Percentiles rank a stretch among this genome's conserved stretches.
Conservation (phyloP, 2,113 vertebrate genomes). For the Corydoras maculifer region DNA sequence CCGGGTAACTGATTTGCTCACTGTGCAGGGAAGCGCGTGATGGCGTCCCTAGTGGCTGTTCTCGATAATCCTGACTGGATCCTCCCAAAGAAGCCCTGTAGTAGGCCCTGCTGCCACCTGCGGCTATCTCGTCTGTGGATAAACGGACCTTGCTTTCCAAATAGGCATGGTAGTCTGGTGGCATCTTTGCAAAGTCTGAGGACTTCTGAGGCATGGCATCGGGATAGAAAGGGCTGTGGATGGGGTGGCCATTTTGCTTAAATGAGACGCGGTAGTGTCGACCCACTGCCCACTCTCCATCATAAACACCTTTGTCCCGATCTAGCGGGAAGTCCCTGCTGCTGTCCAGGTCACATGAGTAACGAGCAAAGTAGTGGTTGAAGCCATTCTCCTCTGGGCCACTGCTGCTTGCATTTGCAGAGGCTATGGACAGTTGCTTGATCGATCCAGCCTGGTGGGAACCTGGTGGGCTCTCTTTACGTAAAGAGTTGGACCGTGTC, state of each 20-base stretch:
- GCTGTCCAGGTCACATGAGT: constrained; percentile 85
- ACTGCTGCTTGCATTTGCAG: constrained; percentile 35
- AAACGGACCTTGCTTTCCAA: constrained; percentile 77
- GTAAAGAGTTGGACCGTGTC: constrained; percentile 92
- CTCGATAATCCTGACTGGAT: constrained; percentile 80
- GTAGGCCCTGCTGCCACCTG: constrained; percentile 56
- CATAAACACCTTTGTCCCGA: constrained; percentile 64
- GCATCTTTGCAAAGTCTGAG: constrained; percentile 72
- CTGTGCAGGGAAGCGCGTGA: constrained; percentile 79
- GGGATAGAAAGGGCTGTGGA: constrained; percentile 76
- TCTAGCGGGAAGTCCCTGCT: constrained; percentile 72
- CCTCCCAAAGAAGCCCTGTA: constrained; percentile 63
- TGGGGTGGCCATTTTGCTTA: constrained; percentile 84
- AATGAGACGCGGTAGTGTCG: constrained; percentile 68
- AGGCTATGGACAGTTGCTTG: constrained; percentile 61
- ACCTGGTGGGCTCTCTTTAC: constrained; percentile 91
- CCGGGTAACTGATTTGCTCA: constrained; percentile 80
- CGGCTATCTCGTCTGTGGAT: constrained; percentile 63
- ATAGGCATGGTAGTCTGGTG: constrained; percentile 80
- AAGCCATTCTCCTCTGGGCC: constrained; percentile 86
- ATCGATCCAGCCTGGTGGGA: constrained; percentile 68
- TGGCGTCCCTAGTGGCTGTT: constrained; percentile 73
- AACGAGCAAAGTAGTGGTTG: constrained; percentile 80
- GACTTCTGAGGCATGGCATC: constrained; percentile 80
- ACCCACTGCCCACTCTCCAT: constrained; percentile 71